A percentile compares a stretch with the other conserved stretches of the same genome.
Evolutionary conservation across 2,113 vertebrate genomes (phyloP).

Genomic region (Passer domesticus): DNA sequence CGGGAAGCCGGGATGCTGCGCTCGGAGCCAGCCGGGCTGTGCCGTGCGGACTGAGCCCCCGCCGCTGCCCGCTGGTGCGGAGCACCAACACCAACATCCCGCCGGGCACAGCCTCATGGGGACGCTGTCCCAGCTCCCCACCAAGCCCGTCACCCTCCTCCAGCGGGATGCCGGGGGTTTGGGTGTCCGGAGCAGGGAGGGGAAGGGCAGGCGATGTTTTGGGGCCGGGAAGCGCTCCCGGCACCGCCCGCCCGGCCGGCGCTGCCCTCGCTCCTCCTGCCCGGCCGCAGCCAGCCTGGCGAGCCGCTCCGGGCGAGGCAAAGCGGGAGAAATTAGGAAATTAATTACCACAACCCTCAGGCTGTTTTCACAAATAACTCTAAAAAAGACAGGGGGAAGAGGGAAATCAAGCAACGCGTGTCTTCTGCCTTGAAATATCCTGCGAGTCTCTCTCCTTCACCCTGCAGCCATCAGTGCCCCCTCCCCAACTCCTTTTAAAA

Average conservation of each 20-base stretch:
- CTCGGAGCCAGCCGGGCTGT: neutral
- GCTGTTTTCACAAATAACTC: neutral
- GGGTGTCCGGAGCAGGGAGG: too few species aligned
- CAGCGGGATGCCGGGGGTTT: neutral
- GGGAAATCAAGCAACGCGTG: fast-evolving
- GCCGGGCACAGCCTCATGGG: fast-evolving
- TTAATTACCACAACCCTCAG: neutral
- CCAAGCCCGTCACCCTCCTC: neutral
- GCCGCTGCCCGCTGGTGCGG: neutral
- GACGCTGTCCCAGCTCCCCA: neutral
- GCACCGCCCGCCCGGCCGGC: neutral
- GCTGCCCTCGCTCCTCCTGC: neutral
- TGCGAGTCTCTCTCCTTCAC: fast-evolving
- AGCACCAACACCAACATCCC: neutral
- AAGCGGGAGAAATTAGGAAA: neutral
- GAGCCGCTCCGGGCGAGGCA: fast-evolving
- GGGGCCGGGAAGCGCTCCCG: too few species aligned
- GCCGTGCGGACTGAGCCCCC: neutral
- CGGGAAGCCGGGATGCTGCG: neutral
- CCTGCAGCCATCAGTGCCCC: neutral
- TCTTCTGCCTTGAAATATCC: neutral
- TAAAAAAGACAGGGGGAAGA: fast-evolving
- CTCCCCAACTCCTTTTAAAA: neutral
- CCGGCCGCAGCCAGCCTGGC: neutral
- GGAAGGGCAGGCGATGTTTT: neutral